Evolutionary conservation across 2,888 invertebrate species (phyloP).

Genomic region (Dryobotodes eremita): DNA sequence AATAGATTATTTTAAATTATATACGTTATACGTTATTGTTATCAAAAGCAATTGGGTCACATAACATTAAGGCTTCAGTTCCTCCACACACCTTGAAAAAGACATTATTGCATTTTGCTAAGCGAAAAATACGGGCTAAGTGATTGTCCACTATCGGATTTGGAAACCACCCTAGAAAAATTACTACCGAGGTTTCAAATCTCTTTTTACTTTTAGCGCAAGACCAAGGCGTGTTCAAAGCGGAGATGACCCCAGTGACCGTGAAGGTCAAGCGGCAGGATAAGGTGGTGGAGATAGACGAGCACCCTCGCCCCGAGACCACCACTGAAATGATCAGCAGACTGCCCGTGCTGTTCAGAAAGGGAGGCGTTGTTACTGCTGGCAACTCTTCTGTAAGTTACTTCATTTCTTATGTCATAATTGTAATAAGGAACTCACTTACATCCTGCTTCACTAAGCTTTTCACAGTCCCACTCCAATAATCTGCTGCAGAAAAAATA

Average conservation of each 20-base stretch:
- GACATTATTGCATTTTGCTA: neutral
- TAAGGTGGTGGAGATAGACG: constrained; percentile 95
- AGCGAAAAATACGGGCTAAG: neutral
- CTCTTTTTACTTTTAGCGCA: constrained; percentile 91
- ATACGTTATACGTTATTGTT: neutral
- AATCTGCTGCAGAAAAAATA: too few species aligned
- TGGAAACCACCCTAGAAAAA: neutral
- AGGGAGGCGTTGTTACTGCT: constrained; percentile 98
- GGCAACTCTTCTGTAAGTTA: constrained; percentile 96
- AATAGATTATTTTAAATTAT: constrained; percentile 37
- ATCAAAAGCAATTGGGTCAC: neutral
- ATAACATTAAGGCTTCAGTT: neutral
- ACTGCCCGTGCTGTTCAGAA: constrained; percentile 96
- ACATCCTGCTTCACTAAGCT: neutral
- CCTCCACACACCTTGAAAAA: neutral
- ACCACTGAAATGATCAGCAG: constrained; percentile 95
- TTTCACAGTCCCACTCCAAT: neutral
- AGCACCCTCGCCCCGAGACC: constrained; percentile 97
- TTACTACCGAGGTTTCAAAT: neutral
- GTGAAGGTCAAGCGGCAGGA: constrained; percentile 96
- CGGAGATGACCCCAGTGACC: constrained; percentile 96
- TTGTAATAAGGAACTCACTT: neutral
- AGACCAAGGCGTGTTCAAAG: constrained; percentile 96
- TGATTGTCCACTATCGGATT: neutral
- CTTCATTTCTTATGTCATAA: too few species aligned